Conservation (phyloP, 2,113 vertebrate species). For the Callionymus lyra region DNA sequence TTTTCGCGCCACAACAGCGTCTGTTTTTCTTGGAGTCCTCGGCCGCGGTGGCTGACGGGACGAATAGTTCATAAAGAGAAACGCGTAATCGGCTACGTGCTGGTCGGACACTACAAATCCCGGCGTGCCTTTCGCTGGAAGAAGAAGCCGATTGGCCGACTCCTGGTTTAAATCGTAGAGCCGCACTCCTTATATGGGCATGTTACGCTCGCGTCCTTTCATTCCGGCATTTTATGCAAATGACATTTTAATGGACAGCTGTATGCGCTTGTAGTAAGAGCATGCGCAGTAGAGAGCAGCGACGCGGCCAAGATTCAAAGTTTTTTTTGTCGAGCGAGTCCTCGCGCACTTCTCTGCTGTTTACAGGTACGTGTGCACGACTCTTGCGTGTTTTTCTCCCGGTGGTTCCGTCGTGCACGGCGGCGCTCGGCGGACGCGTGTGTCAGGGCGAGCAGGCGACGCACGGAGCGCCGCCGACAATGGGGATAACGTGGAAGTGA, state of each 20-base stretch:
- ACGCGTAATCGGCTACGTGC: background rate
- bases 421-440: constrained; percentile 4
- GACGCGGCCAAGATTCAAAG: constrained; percentile 68
- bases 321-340: constrained; percentile 74
- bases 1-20: constrained; percentile 58
- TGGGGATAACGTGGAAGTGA: constrained; percentile 61
- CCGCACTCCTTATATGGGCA: constrained; percentile 65
- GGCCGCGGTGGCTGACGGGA: constrained; percentile 33
- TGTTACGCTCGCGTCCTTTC: constrained; percentile 28
- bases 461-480: constrained; percentile 52
- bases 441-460: background rate
- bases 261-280: constrained; percentile 65
- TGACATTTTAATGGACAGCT: constrained; percentile 59
- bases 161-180: constrained; percentile 50
- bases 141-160: constrained; percentile 47
- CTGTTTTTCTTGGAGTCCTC: constrained; percentile 35
- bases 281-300: constrained; percentile 64
- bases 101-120: constrained; percentile 42
- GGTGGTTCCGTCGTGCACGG: too few relatives aligned
- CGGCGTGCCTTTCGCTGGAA: constrained; percentile 39
- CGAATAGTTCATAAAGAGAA: constrained; percentile 17
- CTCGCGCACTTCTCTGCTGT: constrained; percentile 26
- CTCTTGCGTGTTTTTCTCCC: background rate
- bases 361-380: background rate
- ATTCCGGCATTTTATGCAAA: constrained; percentile 61